Evolutionary conservation across 2,113 vertebrate species (phyloP), one percentile per base, ranked within the genome.

Genomic region (Murina feae): DNA sequence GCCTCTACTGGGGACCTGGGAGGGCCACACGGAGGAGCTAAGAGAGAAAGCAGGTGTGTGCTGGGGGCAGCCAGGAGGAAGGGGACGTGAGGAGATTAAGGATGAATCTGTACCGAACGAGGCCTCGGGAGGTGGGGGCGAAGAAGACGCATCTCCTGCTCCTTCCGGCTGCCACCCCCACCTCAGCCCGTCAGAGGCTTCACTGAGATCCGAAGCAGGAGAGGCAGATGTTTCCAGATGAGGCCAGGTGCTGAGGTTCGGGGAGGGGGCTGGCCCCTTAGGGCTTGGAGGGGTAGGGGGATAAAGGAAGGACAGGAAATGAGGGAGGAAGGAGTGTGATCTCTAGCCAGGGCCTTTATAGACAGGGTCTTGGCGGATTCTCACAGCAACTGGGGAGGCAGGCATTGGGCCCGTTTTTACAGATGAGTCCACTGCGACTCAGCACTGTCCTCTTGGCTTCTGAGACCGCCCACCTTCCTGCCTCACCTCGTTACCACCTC

Each of bases 191-290:
- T 23, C 65, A 58, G 89, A 91, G 83, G 47, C 69, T 92, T 60
- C n/a, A 20, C 23, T 2, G 86, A n/a, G 72, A 84, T 71, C 65
- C 65, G 12, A 53, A 47, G 49, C 47, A 60, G 55, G 66, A 94
- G 82, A 92, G 82, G 82, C 96, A 95, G 96, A 95, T 96, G 97
- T 97, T 96, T 88, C 91, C 82, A 83, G 94, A 95, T n/a, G 90
- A 91, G 82, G 81, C 96, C 96, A 96, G 95, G 91, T 94, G 92
- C 87, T 91, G 74, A 72, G 91, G 75, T 76, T 10, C 2, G 0
- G 69, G 76, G 72, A 89, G 44, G n/a, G 55, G 47, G 37, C 79
- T 60, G 75, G 49, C n/a, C 49, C 81, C 91, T 71, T 11, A 25
- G 81, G 87, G 49, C 49, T 86, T 32, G 58, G 71, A 81, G 20